Percentiles rank a stretch among this genome's conserved stretches.
Conservation (phyloP, 2,888 invertebrate species). For the Brachypalpus laphriformis region DNA sequence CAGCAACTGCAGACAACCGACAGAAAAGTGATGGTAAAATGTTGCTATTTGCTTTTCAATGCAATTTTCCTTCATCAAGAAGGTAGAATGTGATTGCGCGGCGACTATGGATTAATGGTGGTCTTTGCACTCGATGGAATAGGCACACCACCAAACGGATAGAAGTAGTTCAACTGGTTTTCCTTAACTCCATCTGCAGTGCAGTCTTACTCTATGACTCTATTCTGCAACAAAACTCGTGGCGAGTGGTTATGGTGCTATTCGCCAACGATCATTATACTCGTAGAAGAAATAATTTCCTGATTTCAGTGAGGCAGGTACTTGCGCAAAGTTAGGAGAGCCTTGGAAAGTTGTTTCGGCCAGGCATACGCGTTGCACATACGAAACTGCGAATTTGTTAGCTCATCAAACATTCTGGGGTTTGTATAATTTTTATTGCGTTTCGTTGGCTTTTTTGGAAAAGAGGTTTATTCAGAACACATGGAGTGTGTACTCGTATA, state of each 20-base stretch:
- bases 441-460: conserved; percentile 3
- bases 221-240: conserved; percentile 34
- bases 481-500: no score
- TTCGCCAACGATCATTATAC: conserved; percentile 53
- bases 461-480: conserved; percentile 9
- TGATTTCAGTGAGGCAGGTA: conserved; percentile 26
- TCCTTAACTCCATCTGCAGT: conserved; percentile 30
- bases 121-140: conserved; percentile 24
- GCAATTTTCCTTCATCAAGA: conserved; percentile 3
- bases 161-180: conserved; percentile 70
- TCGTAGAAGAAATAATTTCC: conserved; percentile 64
- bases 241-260: conserved; percentile 44
- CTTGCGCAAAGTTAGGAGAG: conserved; percentile 42
- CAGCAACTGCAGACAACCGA: conserved; percentile 5
- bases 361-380: conserved; percentile 26
- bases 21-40: conserved; percentile 1
- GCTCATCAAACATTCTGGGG: background rate
- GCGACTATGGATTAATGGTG: conserved; percentile 22
- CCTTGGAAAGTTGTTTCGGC: conserved; percentile 48
- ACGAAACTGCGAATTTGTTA: conserved; percentile 30
- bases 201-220: conserved; percentile 28
- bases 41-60: background rate
- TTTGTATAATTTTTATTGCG: conserved; percentile 8
- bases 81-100: background rate
- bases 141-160: conserved; percentile 19